These are phyloP conservation scores for Ormyrus rosae DNA, from an alignment of 2,888 invertebrate species.

Conservation along the genomic window DNA sequence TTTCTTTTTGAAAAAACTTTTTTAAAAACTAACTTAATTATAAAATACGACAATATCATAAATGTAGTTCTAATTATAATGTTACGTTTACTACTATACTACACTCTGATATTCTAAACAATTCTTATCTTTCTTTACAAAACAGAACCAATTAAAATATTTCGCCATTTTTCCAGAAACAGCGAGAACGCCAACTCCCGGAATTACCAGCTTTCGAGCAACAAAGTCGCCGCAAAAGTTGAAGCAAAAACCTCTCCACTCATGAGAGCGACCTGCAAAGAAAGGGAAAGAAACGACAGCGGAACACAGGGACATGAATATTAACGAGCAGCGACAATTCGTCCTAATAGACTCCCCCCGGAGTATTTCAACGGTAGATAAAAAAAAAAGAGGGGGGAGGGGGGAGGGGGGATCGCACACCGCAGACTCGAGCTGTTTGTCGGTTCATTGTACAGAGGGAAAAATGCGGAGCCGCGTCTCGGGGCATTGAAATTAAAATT, in stretches of 20 bases:
- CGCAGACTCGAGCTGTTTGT: not conserved
- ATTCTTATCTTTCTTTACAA: no score
- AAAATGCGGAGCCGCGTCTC: not conserved
- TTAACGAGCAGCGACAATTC: conserved; percentile 35
- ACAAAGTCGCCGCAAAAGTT: no score
- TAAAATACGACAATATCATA: no score
- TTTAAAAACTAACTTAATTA: no score
- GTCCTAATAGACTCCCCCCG: conserved; percentile 14
- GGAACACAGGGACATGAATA: conserved; percentile 15
- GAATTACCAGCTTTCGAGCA: no score
- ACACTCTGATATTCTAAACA: no score
- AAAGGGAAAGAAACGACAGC: not conserved
- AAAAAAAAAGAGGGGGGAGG: not conserved
- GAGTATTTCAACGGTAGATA: not conserved
- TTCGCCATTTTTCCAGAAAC: no score
- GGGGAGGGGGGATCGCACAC: not conserved
- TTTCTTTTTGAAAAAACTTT: no score
- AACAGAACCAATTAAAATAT: no score
- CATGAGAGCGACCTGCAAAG: not conserved
- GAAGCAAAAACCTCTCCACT: not conserved
- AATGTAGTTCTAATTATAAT: no score
- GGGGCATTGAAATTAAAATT: conserved; percentile 43
- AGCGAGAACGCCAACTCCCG: no score
- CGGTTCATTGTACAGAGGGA: not conserved
- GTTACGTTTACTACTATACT: no score